Base-by-base conservation (phyloP, 2,888 invertebrate species). In the Stenodema calcarata region DNA sequence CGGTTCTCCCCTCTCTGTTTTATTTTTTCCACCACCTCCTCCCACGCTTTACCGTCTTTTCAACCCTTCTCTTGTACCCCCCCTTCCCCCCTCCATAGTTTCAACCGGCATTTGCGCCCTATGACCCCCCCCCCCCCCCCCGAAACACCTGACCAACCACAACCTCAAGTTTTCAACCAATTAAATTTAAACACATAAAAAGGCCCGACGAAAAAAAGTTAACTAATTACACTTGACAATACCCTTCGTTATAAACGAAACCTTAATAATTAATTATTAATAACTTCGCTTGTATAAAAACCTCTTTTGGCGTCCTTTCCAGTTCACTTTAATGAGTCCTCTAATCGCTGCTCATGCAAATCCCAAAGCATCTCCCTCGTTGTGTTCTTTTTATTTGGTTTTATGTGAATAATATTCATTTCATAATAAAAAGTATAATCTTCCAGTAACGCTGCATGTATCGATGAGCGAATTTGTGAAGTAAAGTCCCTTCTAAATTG, bases 141-240 rank as follows among this genome's bases (percentile, higher is more conserved):
- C 35, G 4, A 75, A 79, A 86, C 86, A 86, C 86, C 86, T 86
- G 86, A 86, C 86, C 86, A 86, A 86, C 86, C 86, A 50, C 86
- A 79, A 79, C 69, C 44, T 69, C 69, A n/a, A 69, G 27, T 69
- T 23, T 69, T 69, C 28, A 12, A 62, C 23, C 41, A 73, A 73
- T 73, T 73, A 73, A 41, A 30, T 41, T 42, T 23, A n/a, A 23
- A 6, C 42, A 4, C 79, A 23, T 18, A 50, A 75, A 79, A 79
- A 79, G 18, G 11, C 35, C n/a, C n/a, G n/a, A n/a, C n/a, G n/a
- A n/a, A n/a, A 35, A 73, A 23, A 62, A 30, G 14, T 35, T 41
- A 9, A 41, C 44, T 79, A 79, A 79, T 44, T 79, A 79, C 28
- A 79, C 44, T 50, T 44, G 44, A 79, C 79, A 79, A 79, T 44